A percentile compares a stretch with the other conserved stretches of the same genome.
Conservation (phyloP, 2,888 invertebrate genomes). For the Teleogryllus oceanicus region DNA sequence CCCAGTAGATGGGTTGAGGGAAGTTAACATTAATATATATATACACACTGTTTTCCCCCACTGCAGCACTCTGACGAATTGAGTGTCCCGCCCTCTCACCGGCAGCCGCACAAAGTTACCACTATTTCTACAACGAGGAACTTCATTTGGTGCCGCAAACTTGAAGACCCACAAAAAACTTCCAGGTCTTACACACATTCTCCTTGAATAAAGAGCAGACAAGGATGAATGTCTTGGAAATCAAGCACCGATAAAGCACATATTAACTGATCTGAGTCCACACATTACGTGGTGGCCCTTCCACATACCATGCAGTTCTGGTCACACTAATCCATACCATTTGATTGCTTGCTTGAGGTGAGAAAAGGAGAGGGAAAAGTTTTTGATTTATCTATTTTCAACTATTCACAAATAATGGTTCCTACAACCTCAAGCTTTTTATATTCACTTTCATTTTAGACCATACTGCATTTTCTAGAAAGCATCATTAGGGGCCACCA, state of each 20-base stretch:
- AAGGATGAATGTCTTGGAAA: constrained; percentile 2
- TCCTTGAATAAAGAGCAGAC: not conserved
- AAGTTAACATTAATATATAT: constrained; percentile 18
- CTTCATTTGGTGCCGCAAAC: constrained; percentile 10
- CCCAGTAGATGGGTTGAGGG: constrained; percentile 10
- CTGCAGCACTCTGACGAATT: not conserved
- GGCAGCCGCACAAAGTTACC: constrained; percentile 18
- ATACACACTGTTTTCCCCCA: constrained; percentile 11
- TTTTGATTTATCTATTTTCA: not conserved
- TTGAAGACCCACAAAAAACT: constrained; percentile 18
- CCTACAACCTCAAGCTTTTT: not conserved
- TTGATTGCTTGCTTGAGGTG: not conserved
- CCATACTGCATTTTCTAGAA: not conserved
- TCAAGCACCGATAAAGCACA: constrained; percentile 18
- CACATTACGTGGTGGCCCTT: constrained; percentile 1
- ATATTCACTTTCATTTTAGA: not conserved
- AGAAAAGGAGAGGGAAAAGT: not conserved
- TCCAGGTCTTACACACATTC: constrained; percentile 7
- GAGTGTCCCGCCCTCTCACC: constrained; percentile 1
- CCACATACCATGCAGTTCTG: not conserved
- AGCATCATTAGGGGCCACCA: not conserved
- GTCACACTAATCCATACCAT: not conserved
- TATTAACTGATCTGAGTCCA: not conserved
- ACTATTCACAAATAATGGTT: not conserved
- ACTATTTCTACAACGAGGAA: constrained; percentile 18